Base-by-base conservation (phyloP, 2,888 invertebrate species). In the Apamea crenata region DNA sequence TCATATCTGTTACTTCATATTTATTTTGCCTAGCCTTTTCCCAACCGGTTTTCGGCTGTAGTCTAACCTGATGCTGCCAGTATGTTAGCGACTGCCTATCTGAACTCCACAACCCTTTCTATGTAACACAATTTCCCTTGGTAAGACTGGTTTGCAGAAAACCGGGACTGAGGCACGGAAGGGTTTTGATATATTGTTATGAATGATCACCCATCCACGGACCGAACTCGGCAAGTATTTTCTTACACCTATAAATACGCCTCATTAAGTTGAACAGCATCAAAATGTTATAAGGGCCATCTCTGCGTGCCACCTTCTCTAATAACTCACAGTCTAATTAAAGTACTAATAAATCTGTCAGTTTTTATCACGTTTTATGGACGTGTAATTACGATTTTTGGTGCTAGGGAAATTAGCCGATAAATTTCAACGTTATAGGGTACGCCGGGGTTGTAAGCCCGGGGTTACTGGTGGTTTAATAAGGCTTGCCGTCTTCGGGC, bases 341-440 rank as follows among this genome's bases (percentile, higher is more conserved):
- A 82, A 79, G 70, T 68, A 74, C 82, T 80, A 82, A 88, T 89
- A 87, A 88, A 90, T 84, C 78, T 80, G 71, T 70, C 84, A 80
- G 66, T 79, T 82, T 82, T 84, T 86, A 89, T 85, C 77, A 88
- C 76, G 53, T 88, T 87, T 88, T 70, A 88, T 80, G 81, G 61
- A 67, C 77, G 72, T 82, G 84, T 87, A 86, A 88, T 88, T 84
- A 85, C 76, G 66, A 89, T 85, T 89, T 89, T 86, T 85, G 83
- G 78, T 83, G 84, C 76, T 81, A 68, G 66, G 80, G 74, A 88
- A 88, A 90, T 89, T 85, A 87, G 83, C 73, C 82, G 79, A 89
- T 89, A 90, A 90, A 90, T 88, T 89, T 88, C 74, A 82, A 79
- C 82, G 77, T 81, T 85, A 89, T 80, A 83, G 83, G 84, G 81